A percentile compares a stretch with the other conserved stretches of the same genome.
These are phyloP conservation scores for Amaurobius ferox DNA, from an alignment of 2,888 invertebrate species.

Conservation along the genomic window DNA sequence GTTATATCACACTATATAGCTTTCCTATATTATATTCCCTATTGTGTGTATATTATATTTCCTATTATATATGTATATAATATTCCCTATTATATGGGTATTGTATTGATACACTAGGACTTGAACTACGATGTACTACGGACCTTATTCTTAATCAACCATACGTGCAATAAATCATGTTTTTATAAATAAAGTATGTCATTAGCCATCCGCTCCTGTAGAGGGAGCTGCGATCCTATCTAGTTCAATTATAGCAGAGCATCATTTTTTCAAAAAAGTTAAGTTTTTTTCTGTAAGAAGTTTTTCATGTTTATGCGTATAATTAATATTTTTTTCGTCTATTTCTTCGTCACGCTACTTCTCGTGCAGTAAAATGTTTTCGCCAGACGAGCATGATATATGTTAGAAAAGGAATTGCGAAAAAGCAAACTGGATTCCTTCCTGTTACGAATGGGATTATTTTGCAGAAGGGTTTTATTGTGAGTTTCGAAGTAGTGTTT, in stretches of 20 bases:
- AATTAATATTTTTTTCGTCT: slow-evolving; percentile 17
- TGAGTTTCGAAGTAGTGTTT: too few species aligned
- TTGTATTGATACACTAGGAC: too few species aligned
- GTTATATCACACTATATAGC: too few species aligned
- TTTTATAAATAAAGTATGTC: slow-evolving; percentile 12
- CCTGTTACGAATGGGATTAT: background rate
- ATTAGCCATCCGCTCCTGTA: background rate
- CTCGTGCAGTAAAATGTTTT: background rate
- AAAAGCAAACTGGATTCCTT: background rate
- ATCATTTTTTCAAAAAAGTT: background rate
- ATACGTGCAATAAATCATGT: slow-evolving; percentile 6
- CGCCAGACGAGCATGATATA: background rate
- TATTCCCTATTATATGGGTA: too few species aligned
- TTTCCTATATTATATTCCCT: too few species aligned
- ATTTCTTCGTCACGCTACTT: background rate
- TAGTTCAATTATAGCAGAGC: slow-evolving; percentile 2
- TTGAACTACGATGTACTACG: too few species aligned
- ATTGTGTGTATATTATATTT: too few species aligned
- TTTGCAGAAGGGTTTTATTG: too few species aligned
- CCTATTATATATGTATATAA: too few species aligned
- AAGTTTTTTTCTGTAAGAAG: background rate
- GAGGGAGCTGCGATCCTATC: slow-evolving; percentile 6
- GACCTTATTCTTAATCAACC: too few species aligned
- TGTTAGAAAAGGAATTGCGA: background rate
- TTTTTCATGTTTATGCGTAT: slow-evolving; percentile 18